A percentile compares a stretch with the other conserved stretches of the same genome.
These are phyloP conservation scores for Stercorarius parasiticus DNA, from an alignment of 2,113 vertebrate species.

Conservation along the genomic window DNA sequence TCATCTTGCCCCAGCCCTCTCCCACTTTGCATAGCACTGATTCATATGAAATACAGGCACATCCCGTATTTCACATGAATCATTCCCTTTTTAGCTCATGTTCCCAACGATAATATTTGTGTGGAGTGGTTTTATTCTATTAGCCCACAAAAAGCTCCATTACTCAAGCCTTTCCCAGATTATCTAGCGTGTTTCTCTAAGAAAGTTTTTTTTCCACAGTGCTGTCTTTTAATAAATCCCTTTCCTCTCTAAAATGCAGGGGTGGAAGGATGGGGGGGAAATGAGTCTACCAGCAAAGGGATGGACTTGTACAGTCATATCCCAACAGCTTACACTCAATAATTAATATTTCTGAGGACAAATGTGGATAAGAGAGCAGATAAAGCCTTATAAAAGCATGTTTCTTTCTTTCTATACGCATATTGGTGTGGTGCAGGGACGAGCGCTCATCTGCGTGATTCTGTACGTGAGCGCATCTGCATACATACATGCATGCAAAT, in stretches of 20 bases:
- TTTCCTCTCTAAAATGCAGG: constrained; percentile 45
- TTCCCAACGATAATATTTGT: constrained; percentile 50
- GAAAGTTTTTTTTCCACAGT: constrained; percentile 43
- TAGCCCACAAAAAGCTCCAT: constrained; percentile 58
- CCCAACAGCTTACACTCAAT: background rate
- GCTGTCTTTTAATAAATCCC: constrained; percentile 27
- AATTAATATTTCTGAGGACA: background rate
- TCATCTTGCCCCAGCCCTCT: constrained; percentile 11
- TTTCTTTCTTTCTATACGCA: rapidly evolving
- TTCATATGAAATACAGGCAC: constrained; percentile 24
- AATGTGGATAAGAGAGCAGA: background rate
- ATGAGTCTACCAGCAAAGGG: constrained; percentile 11
- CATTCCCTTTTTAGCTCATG: constrained; percentile 46
- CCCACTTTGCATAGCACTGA: constrained; percentile 19
- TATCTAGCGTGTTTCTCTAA: constrained; percentile 35
- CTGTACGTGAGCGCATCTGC: background rate
- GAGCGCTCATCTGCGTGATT: background rate
- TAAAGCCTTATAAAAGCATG: background rate
- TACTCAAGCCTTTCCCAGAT: constrained; percentile 57
- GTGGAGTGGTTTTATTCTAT: constrained; percentile 49
- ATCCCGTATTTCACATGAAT: constrained; percentile 56
- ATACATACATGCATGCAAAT: background rate
- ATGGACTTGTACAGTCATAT: background rate
- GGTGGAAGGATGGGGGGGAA: background rate
- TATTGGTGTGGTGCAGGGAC: background rate